Evolutionary conservation across 2,113 vertebrate genomes (phyloP).

Genomic region (Nothobranchius furzeri): DNA sequence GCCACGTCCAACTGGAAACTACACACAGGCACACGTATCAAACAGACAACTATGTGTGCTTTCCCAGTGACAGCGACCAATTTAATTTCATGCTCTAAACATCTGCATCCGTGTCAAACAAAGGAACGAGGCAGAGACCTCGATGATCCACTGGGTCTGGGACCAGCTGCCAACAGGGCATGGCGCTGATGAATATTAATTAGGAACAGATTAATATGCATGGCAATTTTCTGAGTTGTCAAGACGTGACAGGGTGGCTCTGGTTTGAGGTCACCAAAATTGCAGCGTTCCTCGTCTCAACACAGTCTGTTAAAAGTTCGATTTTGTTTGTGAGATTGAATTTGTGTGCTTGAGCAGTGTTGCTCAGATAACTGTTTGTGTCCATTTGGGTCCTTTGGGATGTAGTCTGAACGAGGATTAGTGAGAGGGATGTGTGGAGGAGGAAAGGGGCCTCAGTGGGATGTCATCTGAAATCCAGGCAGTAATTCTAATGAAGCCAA

Average conservation of each 20-base stretch:
- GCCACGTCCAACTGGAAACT: conserved; percentile 14
- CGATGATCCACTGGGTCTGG: conserved; percentile 68
- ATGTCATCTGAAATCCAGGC: conserved; percentile 51
- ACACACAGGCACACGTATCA: conserved; percentile 7
- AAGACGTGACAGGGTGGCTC: conserved; percentile 60
- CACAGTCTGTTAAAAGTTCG: conserved; percentile 25
- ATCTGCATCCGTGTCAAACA: conserved; percentile 76
- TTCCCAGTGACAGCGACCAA: conserved; percentile 66
- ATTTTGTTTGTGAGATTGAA: conserved; percentile 43
- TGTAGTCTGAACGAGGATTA: conserved; percentile 75
- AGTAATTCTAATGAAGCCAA: conserved; percentile 71
- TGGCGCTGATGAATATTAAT: conserved; percentile 74
- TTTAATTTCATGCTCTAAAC: conserved; percentile 79
- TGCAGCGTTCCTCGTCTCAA: conserved; percentile 34
- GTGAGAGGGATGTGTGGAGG: conserved; percentile 31
- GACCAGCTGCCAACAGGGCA: conserved; percentile 71
- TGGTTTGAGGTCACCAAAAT: conserved; percentile 56
- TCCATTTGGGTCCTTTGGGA: conserved; percentile 34
- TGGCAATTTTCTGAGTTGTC: conserved; percentile 55
- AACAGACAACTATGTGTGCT: conserved; percentile 37
- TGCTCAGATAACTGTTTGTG: conserved; percentile 26
- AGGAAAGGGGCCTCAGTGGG: conserved; percentile 49
- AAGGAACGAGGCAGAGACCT: conserved; percentile 58
- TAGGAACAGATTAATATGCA: conserved; percentile 69
- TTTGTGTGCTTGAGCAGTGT: conserved; percentile 20